These are phyloP conservation scores for Pandemis cinnamomeana DNA, from an alignment of 2,888 invertebrate genomes.

Conservation along the genomic window DNA sequence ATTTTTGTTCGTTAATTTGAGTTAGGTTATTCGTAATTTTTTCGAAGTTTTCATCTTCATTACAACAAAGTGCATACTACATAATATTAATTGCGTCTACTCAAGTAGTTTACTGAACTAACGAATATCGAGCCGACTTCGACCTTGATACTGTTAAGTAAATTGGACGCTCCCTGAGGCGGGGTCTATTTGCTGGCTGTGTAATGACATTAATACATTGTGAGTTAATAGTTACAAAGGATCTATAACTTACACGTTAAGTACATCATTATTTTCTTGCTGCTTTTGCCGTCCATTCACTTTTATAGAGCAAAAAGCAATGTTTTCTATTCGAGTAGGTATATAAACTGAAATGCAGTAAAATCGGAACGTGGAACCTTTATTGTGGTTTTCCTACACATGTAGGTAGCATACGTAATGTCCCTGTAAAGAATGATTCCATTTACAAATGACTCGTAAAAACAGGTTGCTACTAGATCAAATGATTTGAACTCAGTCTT, in stretches of 20 bases:
- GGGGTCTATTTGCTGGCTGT: constrained; percentile 2
- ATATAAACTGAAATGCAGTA: too few relatives aligned
- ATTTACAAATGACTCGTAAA: too few relatives aligned
- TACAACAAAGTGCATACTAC: not conserved
- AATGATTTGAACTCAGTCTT: too few relatives aligned
- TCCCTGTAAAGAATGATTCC: too few relatives aligned
- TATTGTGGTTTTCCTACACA: too few relatives aligned
- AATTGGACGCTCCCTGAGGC: constrained; percentile 10
- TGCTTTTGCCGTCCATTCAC: not conserved
- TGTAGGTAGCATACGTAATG: too few relatives aligned
- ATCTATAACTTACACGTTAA: not conserved
- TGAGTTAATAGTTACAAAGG: not conserved
- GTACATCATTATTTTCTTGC: not conserved
- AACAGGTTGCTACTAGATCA: too few relatives aligned
- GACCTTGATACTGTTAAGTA: constrained; percentile 28
- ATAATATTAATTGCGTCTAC: not conserved
- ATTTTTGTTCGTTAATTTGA: too few relatives aligned
- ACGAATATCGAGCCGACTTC: not conserved
- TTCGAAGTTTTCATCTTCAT: not conserved
- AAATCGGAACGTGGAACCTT: too few relatives aligned
- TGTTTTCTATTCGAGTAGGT: too few relatives aligned
- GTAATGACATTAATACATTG: constrained; percentile 15
- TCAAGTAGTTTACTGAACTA: constrained; percentile 1
- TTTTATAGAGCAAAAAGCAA: not conserved
- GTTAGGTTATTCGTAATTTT: not conserved